Base-by-base conservation (phyloP, 2,888 invertebrate genomes). In the Neria commutata region DNA sequence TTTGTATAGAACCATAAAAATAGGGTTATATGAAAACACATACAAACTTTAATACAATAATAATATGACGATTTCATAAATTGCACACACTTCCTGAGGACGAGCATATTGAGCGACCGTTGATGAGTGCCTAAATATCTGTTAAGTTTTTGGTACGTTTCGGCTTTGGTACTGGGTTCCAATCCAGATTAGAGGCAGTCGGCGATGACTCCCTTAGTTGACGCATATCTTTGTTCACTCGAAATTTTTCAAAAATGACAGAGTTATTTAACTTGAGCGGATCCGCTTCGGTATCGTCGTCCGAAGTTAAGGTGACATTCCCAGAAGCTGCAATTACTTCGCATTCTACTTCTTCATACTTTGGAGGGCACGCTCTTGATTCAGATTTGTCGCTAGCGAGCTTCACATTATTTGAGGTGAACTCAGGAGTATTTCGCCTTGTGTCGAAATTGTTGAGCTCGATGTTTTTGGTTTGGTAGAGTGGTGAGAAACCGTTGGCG, bases 141-240 rank as follows among this genome's bases (percentile, higher is more conserved):
- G 68, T 65, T 47, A 70, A 60, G 59, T 75, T 73, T 62, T 77
- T 77, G 47, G 76, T 76, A 60, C 81, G 73, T 64, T 80, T 78
- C 53, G 81, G 81, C 57, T 81, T 81, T 26, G 81, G 81, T 50
- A 81, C 63, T 37, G 81, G 81, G 72, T 81, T 81, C 81, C 81
- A 81, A 69, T 81, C 82, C 47, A 80, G 69, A 69, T 79, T 81
- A 26, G 78, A 78, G 10, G 78, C 62, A 21, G 78, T 80, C 5
- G 80, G 80, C n/a, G 80, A 80, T 14, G 79, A 71, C 63, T 81
- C 81, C 40, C 80, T 67, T 50, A 72, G 72, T 26, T 71, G 68
- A 37, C 71, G 69, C 11, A 72, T 70, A 48, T 71, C 70, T 59
- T 81, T 81, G 52, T 73, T 74, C 5, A 79, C 69, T 51, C 68